Evolutionary conservation across 2,113 vertebrate genomes (phyloP), one percentile per base, ranked within the genome.

Genomic region (Nannobrachium achirus): DNA sequence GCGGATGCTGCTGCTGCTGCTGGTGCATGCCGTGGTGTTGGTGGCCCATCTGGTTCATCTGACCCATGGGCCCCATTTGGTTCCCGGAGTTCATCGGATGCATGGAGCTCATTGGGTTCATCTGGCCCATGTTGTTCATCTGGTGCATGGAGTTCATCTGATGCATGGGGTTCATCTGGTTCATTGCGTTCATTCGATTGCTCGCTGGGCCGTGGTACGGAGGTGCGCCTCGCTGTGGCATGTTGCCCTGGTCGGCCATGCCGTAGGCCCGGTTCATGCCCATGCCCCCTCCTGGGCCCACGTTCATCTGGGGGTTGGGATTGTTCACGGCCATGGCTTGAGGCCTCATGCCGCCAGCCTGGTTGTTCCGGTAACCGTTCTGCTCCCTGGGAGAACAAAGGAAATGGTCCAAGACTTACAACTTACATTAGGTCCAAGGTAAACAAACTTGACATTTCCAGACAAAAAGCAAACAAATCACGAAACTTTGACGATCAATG

Each of bases 361-460:
- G 90, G 83, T 93, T 96, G 61, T 93, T 89, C 64, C 96, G 92
- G 82, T 95, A 98, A 68, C 93, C 92, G 84, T 95, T 98, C 82
- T 94, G 95, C 67, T 98, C 98, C 85, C 97, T 98, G 83, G 78
- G 18, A 40, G 16, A 58, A 60, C 0, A 44, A 20, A 45, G 13
- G 8, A 38, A 15, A 11, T 14, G 10, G 6, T 25, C 25, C 1
- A 58, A 15, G 8, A 3, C 15, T 0, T 7, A 42, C 15, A n/a
- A n/a, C n/a, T n/a, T 7, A 0, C 8, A 41, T 40, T 10, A 2
- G 5, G 8, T 38, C 44, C 6, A 20, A 1, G 45, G 13, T 1
- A 40, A 39, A 16, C 56, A 40, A 60, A 76, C 1, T 14, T 8
- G 3, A 7, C 25, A 7, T 33, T 38, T 39, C n/a, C 14, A 16